Base-by-base conservation (phyloP, 2,113 vertebrate species). In the Anhinga rufa region DNA sequence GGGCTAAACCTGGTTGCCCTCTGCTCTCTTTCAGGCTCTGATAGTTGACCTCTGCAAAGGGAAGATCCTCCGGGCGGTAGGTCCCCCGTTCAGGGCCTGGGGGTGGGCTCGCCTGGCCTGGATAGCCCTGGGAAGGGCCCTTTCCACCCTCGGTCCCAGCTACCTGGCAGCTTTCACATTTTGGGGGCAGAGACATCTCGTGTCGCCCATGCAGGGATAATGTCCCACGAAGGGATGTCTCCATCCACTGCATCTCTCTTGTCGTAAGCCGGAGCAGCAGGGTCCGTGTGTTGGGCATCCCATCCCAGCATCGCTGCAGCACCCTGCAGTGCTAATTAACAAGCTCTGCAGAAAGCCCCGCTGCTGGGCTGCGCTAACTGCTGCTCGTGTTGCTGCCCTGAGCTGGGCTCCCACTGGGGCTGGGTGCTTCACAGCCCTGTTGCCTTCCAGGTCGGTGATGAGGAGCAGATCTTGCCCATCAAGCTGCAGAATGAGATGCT, bases 401-500 rank as follows among this genome's bases (percentile, higher is more conserved):
- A 64, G 46, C 17, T 1, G 1, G 9, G 11, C 21, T 75, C 29
- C 58, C 26, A 26, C 44, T 4, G 8, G 16, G 9, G 14, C 48
- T 7, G 0, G 34, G 10, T 48, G 26, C 66, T 48, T 93, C 80
- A 96, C 1, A 4, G 38, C 32, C 36, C 64, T 16, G 1, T 96
- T 82, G 64, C 95, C 48, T 97, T 93, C 62, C 94, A 99, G 99
- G 97, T 98, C 7, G 99, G 99, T 1, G 99, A 99, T 20, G 99
- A 99, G 96, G 96, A 97, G 64, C 97, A 98, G 18, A 98, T 99
- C 89, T 93, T 99, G 86, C 99, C 99, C 6, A 84, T 95, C 36
- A 99, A 99, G 98, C 98, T 99, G 58, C 97, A 98, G 62, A 95
- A 94, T 1, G 99, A 99, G 91, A 98, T 99, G 89, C 96, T 99